Evolutionary conservation across 2,113 vertebrate genomes (phyloP).

Genomic region (Miniopterus natalensis): DNA sequence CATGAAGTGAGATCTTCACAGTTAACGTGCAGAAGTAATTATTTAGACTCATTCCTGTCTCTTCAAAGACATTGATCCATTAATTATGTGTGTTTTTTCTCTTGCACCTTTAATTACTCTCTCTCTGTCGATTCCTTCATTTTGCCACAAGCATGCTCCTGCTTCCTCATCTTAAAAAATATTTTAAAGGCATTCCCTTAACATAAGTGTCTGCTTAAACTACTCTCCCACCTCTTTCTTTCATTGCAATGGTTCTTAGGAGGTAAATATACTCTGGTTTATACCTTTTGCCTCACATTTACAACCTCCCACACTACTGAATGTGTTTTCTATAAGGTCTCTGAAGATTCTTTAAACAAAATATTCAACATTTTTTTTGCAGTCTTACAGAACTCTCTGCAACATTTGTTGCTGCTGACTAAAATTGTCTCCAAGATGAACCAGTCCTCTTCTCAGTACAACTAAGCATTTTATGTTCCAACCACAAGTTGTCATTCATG

Average conservation of each 20-base stretch:
- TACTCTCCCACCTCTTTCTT: not conserved
- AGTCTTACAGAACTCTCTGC: not conserved
- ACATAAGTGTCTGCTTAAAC: not conserved
- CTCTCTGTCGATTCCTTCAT: not conserved
- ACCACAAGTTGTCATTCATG: not conserved
- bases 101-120: not conserved
- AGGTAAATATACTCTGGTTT: not conserved
- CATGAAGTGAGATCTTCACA: not conserved
- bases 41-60: not conserved
- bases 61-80: not conserved
- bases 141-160: not conserved
- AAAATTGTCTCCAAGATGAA: not conserved
- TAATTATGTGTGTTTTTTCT: not conserved
- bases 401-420: not conserved
- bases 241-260: not conserved
- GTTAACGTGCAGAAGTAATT: not conserved
- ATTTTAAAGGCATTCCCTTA: not conserved
- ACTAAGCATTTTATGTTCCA: not conserved
- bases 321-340: not conserved
- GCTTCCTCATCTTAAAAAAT: not conserved
- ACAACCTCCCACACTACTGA: not conserved
- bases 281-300: not conserved
- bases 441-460: not conserved
- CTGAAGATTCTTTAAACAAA: not conserved
- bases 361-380: not conserved